Evolutionary conservation across 2,888 invertebrate species (phyloP), one percentile per base, ranked within the genome.

Genomic region (Melieria crassipennis): DNA sequence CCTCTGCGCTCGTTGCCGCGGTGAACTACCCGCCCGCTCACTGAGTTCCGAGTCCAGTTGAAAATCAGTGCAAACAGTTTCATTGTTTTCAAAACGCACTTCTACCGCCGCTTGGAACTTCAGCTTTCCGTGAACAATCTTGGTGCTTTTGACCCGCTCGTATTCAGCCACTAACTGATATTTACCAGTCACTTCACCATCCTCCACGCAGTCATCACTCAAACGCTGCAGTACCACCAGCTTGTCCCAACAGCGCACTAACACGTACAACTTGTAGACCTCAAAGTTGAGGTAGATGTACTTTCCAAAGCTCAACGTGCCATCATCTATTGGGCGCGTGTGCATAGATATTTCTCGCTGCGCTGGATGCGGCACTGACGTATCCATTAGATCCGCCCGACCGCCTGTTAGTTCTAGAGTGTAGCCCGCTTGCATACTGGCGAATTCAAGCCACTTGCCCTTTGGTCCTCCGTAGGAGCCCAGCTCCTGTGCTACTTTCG

Each of bases 161-260:
- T 81, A 78, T 69, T 85, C 77, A 0, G 79, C 79, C 6, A 77
- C 73, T 10, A 80, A 56, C 60, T 47, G 45, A 13, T 78, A 57
- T 5, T 62, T 43, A 68, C 46, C n/a, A 16, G 56, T 72, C 13
- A 71, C 65, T 2, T 30, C 30, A 30, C 30, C 30, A 30, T 30
- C 30, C 30, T 30, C 30, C 30, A 30, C 2, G 30, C 30, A 30
- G 30, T 30, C 30, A 30, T 30, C 30, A 30, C 30, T 30, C 30
- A n/a, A 48, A 0, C 78, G 76, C 5, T 63, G 75, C 5, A 85
- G 72, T 4, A 85, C 78, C 0, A 84, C 42, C 50, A 85, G 70
- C 16, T 74, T 77, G n/a, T 81, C 72, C 83, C 85, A 85, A 74
- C 85, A 84, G 11, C 79, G 79, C 0, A 85, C 66, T 3, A 85